These are phyloP conservation scores for Amia ocellicauda DNA, from an alignment of 2,113 vertebrate genomes.

Conservation along the genomic window DNA sequence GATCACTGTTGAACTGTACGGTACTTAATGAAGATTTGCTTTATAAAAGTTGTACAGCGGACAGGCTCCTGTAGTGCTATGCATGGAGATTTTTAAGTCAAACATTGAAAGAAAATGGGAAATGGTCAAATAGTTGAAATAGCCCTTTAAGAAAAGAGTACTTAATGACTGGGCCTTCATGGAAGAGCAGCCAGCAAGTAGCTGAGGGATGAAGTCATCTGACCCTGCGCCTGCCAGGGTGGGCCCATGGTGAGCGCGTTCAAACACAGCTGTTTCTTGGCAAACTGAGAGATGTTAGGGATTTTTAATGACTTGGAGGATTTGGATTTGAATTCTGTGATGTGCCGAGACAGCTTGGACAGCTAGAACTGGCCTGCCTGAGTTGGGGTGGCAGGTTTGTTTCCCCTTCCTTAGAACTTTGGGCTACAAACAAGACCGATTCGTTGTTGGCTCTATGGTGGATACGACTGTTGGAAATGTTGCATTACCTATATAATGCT, in stretches of 20 bases:
- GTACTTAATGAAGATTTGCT: too few relatives aligned
- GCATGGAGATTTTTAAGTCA: neutral
- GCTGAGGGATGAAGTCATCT: slow-evolving; percentile 46
- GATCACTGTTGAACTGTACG: too few relatives aligned
- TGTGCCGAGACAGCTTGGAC: slow-evolving; percentile 1
- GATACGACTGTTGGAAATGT: too few relatives aligned
- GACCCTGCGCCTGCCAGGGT: slow-evolving; percentile 49
- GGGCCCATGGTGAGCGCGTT: slow-evolving; percentile 23
- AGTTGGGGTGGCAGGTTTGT: neutral
- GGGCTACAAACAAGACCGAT: too few relatives aligned
- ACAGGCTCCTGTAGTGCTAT: neutral
- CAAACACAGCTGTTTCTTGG: slow-evolving; percentile 41
- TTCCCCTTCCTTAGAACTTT: neutral
- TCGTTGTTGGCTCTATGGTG: too few relatives aligned
- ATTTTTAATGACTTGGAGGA: slow-evolving; percentile 25
- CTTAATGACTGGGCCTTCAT: neutral
- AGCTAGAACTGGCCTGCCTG: slow-evolving; percentile 1
- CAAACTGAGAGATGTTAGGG: slow-evolving; percentile 27
- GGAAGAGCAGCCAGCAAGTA: slow-evolving; percentile 8
- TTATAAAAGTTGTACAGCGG: too few relatives aligned
- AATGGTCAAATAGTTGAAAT: too few relatives aligned
- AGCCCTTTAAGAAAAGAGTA: neutral
- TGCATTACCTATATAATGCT: too few relatives aligned
- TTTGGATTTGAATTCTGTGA: slow-evolving; percentile 21
- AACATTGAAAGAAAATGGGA: too few relatives aligned